phyloP scores from a whole-genome alignment of 2,797 vertebrate genomes.

The Microhierax caerulescens region DNA sequence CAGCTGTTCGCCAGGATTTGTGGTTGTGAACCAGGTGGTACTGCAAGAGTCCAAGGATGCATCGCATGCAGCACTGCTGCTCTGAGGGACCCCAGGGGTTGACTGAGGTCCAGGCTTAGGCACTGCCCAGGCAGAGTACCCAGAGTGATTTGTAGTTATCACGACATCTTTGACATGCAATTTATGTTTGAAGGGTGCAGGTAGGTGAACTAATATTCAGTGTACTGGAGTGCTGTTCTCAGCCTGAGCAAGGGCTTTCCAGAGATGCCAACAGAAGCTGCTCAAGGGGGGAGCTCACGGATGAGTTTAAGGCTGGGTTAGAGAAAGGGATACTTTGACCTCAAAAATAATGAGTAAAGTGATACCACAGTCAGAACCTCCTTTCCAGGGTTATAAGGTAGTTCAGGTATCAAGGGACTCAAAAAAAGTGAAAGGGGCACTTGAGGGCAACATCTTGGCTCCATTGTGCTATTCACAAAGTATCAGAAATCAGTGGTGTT shows the following conservation, averaged over 20 bases:
- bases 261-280: not conserved
- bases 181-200: not conserved
- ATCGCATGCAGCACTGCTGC: rapidly evolving
- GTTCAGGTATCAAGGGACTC: not conserved
- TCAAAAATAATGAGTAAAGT: not conserved
- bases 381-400: not conserved
- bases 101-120: rapidly evolving
- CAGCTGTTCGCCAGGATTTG: not conserved
- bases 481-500: rapidly evolving
- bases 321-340: not conserved
- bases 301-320: not conserved
- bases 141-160: not conserved
- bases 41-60: not conserved
- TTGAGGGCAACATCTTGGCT: not conserved
- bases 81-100: rapidly evolving
- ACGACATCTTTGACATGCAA: not conserved
- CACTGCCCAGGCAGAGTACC: not conserved
- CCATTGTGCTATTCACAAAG: not conserved
- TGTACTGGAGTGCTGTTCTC: not conserved
- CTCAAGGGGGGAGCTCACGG: not conserved
- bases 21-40: not conserved
- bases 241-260: not conserved
- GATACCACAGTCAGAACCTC: not conserved
- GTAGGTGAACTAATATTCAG: not conserved
- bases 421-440: not conserved